Conservation (phyloP, 1,140 invertebrate species). For the Heliothis subflexa region DNA sequence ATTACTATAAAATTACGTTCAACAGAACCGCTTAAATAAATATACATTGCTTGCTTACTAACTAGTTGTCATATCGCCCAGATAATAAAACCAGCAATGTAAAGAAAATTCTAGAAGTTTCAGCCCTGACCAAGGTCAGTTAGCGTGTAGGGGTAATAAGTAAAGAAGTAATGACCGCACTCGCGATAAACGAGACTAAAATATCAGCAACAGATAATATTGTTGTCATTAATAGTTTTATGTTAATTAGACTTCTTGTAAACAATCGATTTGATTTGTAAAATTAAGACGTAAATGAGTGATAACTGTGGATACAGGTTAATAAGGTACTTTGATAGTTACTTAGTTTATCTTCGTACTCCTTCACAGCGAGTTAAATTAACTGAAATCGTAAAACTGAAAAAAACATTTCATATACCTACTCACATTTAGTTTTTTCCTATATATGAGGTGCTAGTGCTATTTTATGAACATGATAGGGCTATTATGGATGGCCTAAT, state of each 20-base stretch:
- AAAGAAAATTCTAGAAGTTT: conserved; percentile 45
- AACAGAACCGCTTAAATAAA: conserved; percentile 33
- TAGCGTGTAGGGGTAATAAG: conserved; percentile 15
- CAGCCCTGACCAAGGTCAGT: not conserved
- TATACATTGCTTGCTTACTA: conserved; percentile 46
- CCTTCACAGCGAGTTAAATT: no score
- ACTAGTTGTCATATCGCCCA: no score
- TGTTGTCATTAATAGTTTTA: conserved; percentile 46
- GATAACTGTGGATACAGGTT: not conserved
- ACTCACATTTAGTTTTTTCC: no score
- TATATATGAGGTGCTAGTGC: no score
- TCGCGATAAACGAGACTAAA: conserved; percentile 54
- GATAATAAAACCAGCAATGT: conserved; percentile 43
- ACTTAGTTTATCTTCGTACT: no score
- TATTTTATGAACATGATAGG: no score
- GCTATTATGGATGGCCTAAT: no score
- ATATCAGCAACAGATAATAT: conserved; percentile 47
- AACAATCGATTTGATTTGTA: conserved; percentile 28
- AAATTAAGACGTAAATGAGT: not conserved
- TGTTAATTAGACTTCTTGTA: conserved; percentile 39
- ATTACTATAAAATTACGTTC: conserved; percentile 49
- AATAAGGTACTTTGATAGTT: no score
- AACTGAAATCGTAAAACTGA: no score
- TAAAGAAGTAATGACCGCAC: conserved; percentile 64
- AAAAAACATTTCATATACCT: no score